Conservation (phyloP, 2,797 vertebrate species). For the Smutsia gigantea region DNA sequence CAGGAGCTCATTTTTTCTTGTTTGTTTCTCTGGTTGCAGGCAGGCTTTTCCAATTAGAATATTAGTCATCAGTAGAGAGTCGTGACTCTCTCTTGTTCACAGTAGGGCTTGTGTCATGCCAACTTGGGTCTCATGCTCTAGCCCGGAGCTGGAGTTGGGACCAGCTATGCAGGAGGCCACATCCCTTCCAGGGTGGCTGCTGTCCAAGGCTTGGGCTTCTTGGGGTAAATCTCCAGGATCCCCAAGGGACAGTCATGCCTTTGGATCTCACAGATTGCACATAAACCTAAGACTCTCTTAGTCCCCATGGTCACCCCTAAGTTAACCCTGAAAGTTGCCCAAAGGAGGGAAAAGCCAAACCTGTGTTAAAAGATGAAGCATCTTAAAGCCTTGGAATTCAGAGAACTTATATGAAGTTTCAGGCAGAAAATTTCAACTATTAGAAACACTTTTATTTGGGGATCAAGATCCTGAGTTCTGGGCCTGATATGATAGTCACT, state of each 20-base stretch:
- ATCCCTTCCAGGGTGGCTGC: neutral
- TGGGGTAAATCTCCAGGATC: neutral
- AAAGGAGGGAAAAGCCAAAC: neutral
- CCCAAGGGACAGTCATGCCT: neutral
- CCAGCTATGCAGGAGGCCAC: neutral
- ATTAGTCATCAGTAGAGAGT: constrained; percentile 58
- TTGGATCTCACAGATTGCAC: constrained; percentile 39
- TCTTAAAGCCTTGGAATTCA: neutral
- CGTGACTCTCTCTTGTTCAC: constrained; percentile 16
- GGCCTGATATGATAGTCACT: neutral
- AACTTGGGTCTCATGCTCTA: constrained; percentile 11
- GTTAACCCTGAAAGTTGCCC: constrained; percentile 11
- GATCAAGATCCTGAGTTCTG: constrained; percentile 6
- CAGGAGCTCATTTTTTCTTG: neutral
- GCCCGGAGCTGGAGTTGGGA: neutral
- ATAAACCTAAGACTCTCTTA: neutral
- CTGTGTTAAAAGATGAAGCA: constrained; percentile 27
- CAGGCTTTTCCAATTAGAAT: constrained; percentile 65
- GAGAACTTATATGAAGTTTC: neutral
- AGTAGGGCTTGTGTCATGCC: constrained; percentile 47
- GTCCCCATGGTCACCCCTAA: neutral
- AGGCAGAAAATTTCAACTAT: neutral
- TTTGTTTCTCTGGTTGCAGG: constrained; percentile 46
- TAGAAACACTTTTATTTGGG: neutral
- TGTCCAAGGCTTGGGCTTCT: constrained; percentile 13